Evolutionary conservation across 2,113 vertebrate species (phyloP).

Genomic region (Urocynchramus pylzowi): DNA sequence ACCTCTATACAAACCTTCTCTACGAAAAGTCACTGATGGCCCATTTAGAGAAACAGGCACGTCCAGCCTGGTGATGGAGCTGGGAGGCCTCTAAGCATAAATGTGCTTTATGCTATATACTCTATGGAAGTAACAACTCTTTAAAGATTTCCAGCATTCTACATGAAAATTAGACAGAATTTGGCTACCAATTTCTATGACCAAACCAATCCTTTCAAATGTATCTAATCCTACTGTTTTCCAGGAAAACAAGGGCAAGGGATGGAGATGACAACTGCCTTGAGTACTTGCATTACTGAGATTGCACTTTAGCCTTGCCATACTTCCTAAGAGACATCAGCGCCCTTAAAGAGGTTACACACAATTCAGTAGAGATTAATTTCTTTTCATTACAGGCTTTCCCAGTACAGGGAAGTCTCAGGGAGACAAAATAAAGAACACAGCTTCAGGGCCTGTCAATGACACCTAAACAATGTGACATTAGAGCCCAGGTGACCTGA

Average conservation of each 20-base stretch:
- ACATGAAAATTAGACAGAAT: not conserved
- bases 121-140: not conserved
- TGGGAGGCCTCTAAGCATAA: not conserved
- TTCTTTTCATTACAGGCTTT: not conserved
- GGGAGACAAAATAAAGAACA: not conserved
- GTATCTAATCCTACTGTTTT: not conserved
- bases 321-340: not conserved
- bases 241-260: not conserved
- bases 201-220: not conserved
- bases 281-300: not conserved
- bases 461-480: fast-evolving
- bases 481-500: not conserved
- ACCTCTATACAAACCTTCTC: not conserved
- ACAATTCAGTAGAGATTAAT: not conserved
- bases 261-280: fast-evolving
- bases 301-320: not conserved
- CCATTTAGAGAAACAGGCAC: not conserved
- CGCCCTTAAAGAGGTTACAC: not conserved
- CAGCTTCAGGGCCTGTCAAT: not conserved
- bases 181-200: not conserved
- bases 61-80: not conserved
- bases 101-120: not conserved
- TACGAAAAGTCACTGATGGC: fast-evolving
- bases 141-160: not conserved
- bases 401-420: not conserved